phyloP scores from a whole-genome alignment of 2,888 invertebrate species.

The Gastrophysa polygoni region DNA sequence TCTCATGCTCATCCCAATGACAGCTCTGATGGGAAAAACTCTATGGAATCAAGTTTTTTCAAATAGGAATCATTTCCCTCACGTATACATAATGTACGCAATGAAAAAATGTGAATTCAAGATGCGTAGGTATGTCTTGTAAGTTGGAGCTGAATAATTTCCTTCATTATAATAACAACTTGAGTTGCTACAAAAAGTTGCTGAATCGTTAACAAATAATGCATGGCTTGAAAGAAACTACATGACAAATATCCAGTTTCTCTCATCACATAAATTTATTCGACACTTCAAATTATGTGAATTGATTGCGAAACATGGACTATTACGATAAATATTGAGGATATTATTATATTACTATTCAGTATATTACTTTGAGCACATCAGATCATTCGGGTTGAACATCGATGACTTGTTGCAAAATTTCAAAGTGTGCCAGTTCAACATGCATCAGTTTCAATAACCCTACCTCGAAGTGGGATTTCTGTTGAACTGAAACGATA shows the following conservation, averaged over 20 bases:
- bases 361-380: too few relatives aligned
- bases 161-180: constrained; percentile 43
- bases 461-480: too few relatives aligned
- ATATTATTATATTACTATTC: too few relatives aligned
- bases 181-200: constrained; percentile 39
- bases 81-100: background rate
- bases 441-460: too few relatives aligned
- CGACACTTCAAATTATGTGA: background rate
- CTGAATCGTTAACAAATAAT: constrained; percentile 39
- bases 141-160: constrained; percentile 45
- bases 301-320: background rate
- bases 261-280: background rate
- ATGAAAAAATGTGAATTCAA: constrained; percentile 30
- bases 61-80: background rate
- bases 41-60: background rate
- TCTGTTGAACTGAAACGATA: too few relatives aligned
- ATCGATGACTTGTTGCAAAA: too few relatives aligned
- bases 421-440: too few relatives aligned
- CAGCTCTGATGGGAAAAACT: background rate
- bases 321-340: background rate
- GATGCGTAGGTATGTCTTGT: constrained; percentile 36
- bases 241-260: constrained; percentile 40
- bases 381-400: too few relatives aligned
- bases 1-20: background rate
- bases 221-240: constrained; percentile 38